phyloP scores from a whole-genome alignment of 2,113 vertebrate species.

The Cephalopholis sonnerati region DNA sequence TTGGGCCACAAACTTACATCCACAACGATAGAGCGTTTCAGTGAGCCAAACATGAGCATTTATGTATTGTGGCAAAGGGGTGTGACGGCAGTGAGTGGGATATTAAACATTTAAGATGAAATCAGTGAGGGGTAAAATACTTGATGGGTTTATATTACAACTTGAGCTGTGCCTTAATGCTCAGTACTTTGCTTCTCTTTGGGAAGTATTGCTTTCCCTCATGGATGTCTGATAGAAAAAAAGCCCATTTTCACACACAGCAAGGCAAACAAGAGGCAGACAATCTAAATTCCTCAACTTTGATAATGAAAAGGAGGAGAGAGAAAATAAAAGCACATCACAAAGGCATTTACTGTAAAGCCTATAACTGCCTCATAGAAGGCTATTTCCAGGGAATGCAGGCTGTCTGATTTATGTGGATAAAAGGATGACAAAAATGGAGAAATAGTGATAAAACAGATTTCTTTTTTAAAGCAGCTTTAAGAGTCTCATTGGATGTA shows the following conservation, averaged over 20 bases:
- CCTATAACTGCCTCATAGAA: conserved; percentile 54
- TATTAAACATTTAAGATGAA: conserved; percentile 68
- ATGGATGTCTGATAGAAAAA: conserved; percentile 5
- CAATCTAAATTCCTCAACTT: conserved; percentile 43
- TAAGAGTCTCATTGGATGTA: conserved; percentile 72
- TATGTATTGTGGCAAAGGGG: conserved; percentile 35
- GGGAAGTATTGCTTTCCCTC: conserved; percentile 8
- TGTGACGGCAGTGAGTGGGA: conserved; percentile 34
- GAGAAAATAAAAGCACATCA: conserved; percentile 5
- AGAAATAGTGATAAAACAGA: conserved; percentile 69
- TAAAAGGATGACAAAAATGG: conserved; percentile 66
- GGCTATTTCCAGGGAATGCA: conserved; percentile 58
- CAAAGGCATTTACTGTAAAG: conserved; percentile 62
- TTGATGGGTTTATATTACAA: conserved; percentile 56
- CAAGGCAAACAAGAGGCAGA: conserved; percentile 33
- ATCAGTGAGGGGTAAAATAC: conserved; percentile 48
- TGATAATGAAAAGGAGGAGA: conserved; percentile 12
- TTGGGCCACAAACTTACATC: conserved; percentile 63
- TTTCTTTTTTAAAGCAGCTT: conserved; percentile 80
- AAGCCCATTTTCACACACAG: conserved; percentile 27
- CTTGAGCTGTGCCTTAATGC: conserved; percentile 31
- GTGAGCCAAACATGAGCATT: conserved; percentile 29
- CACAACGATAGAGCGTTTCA: conserved; percentile 32
- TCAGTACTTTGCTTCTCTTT: conserved; percentile 16
- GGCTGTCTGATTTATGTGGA: conserved; percentile 66